Evolutionary conservation across 2,797 vertebrate species (phyloP).

Genomic region (Hemibagrus guttatus): DNA sequence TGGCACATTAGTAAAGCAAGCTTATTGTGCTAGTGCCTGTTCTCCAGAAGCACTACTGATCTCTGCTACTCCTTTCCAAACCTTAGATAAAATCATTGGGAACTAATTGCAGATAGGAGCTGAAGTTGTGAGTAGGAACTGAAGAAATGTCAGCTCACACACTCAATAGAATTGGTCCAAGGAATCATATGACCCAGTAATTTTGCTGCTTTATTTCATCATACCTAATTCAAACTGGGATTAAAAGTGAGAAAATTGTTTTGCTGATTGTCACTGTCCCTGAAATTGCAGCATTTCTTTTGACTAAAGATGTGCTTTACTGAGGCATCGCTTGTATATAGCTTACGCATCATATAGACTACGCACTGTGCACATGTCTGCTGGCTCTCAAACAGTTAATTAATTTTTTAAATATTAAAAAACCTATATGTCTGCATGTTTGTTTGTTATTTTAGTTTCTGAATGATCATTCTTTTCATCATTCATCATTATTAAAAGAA

Average conservation of each 20-base stretch:
- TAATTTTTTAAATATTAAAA: too few relatives aligned
- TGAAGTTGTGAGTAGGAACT: constrained; percentile 3
- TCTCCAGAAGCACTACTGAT: neutral
- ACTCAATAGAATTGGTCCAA: neutral
- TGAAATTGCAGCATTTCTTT: neutral
- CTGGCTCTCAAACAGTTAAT: too few relatives aligned
- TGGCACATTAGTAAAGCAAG: neutral
- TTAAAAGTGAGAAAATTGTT: neutral
- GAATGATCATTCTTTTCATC: too few relatives aligned
- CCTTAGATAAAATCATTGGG: neutral
- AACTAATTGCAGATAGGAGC: neutral
- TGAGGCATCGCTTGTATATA: too few relatives aligned
- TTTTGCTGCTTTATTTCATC: neutral
- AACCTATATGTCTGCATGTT: too few relatives aligned
- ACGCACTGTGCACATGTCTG: too few relatives aligned
- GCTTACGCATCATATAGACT: too few relatives aligned
- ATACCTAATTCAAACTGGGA: neutral
- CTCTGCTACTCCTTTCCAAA: neutral
- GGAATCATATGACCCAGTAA: neutral
- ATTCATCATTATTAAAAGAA: too few relatives aligned
- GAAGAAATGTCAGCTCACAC: neutral
- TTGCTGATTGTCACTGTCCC: neutral
- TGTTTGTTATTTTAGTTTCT: too few relatives aligned
- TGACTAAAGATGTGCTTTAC: too few relatives aligned
- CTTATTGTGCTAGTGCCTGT: neutral